phyloP scores from a whole-genome alignment of 2,113 vertebrate species.

The Triplophysa rosa region DNA sequence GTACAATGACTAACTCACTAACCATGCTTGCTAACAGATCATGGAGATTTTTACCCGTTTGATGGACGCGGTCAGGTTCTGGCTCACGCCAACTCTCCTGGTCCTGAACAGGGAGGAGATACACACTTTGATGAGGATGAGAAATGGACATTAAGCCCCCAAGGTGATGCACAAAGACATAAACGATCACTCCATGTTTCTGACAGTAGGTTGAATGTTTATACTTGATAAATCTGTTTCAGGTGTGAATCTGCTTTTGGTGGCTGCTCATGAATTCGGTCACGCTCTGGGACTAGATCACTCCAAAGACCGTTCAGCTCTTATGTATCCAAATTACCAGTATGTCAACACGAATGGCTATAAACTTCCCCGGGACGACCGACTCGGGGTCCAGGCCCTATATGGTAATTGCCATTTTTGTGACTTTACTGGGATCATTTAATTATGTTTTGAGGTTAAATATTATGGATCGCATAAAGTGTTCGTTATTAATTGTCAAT shows the following conservation, averaged over 20 bases:
- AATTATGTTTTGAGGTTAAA: not conserved
- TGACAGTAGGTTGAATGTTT: not conserved
- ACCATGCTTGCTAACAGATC: too few relatives aligned
- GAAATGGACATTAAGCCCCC: conserved; percentile 64
- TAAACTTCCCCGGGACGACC: conserved; percentile 76
- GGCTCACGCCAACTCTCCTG: conserved; percentile 75
- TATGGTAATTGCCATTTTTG: conserved; percentile 71
- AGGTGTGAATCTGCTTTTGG: conserved; percentile 79
- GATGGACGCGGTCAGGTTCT: conserved; percentile 68
- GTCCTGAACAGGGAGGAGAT: conserved; percentile 66
- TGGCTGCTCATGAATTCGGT: conserved; percentile 83
- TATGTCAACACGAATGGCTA: conserved; percentile 63
- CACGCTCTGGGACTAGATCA: conserved; percentile 82
- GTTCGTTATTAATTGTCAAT: not conserved
- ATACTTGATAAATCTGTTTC: conserved; percentile 26
- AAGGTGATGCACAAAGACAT: conserved; percentile 60
- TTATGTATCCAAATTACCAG: conserved; percentile 79
- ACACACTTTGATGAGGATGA: conserved; percentile 79
- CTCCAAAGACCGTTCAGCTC: conserved; percentile 66
- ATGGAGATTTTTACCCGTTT: conserved; percentile 73
- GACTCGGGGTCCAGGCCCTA: conserved; percentile 75
- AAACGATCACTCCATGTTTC: not conserved
- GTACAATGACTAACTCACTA: too few relatives aligned
- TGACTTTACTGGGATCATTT: not conserved
- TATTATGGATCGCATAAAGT: not conserved